Conservation (phyloP, 2,113 vertebrate genomes). For the Chamaea fasciata region DNA sequence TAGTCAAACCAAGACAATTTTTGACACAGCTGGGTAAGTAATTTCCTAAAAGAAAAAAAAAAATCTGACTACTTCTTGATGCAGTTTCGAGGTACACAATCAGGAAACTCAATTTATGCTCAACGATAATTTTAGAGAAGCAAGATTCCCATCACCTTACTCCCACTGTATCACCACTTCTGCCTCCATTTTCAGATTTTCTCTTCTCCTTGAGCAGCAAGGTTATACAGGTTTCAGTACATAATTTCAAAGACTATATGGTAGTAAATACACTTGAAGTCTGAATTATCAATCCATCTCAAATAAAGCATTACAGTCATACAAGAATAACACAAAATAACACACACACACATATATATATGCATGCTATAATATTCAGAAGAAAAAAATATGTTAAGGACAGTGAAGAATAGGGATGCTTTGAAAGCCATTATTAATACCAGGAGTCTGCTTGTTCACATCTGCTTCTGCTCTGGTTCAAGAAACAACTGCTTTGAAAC, state of each 20-base stretch:
- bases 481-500: background rate
- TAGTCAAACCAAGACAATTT: background rate
- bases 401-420: background rate
- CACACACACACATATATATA: background rate
- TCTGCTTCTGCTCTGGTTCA: background rate
- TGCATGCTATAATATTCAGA: background rate
- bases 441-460: background rate
- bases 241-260: background rate
- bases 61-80: background rate
- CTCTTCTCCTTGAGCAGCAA: background rate
- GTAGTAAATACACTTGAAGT: background rate
- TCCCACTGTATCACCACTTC: background rate
- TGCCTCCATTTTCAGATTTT: background rate
- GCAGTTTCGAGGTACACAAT: background rate
- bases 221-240: background rate
- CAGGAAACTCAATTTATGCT: background rate
- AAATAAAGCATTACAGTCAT: background rate
- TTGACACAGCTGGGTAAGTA: background rate
- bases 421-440: background rate
- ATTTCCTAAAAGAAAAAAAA: background rate
- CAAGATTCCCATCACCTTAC: background rate
- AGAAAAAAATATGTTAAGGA: background rate
- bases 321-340: background rate
- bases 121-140: background rate
- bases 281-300: background rate